A percentile compares a stretch with the other conserved stretches of the same genome.
These are phyloP conservation scores for Adoxophyes honmai DNA, from an alignment of 1,140 invertebrate genomes.

Conservation along the genomic window DNA sequence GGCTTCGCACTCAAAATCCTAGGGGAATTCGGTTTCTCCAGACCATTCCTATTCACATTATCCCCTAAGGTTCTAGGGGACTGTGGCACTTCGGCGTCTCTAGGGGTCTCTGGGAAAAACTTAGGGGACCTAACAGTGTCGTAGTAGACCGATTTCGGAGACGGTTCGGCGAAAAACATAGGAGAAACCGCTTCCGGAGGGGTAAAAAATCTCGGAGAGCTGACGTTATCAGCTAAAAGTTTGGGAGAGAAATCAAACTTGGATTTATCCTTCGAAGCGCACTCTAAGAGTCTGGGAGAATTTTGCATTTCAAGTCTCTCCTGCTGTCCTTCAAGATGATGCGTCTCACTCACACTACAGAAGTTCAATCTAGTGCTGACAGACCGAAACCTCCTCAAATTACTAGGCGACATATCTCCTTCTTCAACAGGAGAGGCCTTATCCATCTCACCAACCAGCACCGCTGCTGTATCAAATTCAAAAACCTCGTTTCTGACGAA, in stretches of 20 bases:
- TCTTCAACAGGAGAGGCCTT: constrained; percentile 40
- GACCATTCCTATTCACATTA: constrained; percentile 59
- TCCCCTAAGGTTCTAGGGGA: constrained; percentile 63
- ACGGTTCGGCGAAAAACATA: constrained; percentile 66
- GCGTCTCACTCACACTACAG: constrained; percentile 58
- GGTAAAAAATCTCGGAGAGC: constrained; percentile 65
- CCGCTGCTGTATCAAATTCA: constrained; percentile 45
- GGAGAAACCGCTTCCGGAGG: constrained; percentile 66
- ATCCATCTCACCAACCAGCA: constrained; percentile 30
- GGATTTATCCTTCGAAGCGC: constrained; percentile 65
- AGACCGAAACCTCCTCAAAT: constrained; percentile 60
- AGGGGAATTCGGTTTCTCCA: constrained; percentile 67
- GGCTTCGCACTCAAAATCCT: constrained; percentile 55
- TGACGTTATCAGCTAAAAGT: constrained; percentile 51
- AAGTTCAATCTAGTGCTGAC: constrained; percentile 66
- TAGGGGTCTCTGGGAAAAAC: constrained; percentile 64
- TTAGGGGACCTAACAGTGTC: constrained; percentile 63
- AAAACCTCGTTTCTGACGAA: constrained; percentile 64
- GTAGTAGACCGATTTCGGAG: constrained; percentile 66
- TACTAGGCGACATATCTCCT: constrained; percentile 50
- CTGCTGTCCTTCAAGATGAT: constrained; percentile 45
- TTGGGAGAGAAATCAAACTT: constrained; percentile 71
- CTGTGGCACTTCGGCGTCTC: constrained; percentile 53
- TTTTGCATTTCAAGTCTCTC: constrained; percentile 67
- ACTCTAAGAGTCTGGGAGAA: constrained; percentile 59